Evolutionary conservation across 2,888 invertebrate genomes (phyloP).

Genomic region (Drosophila recens): DNA sequence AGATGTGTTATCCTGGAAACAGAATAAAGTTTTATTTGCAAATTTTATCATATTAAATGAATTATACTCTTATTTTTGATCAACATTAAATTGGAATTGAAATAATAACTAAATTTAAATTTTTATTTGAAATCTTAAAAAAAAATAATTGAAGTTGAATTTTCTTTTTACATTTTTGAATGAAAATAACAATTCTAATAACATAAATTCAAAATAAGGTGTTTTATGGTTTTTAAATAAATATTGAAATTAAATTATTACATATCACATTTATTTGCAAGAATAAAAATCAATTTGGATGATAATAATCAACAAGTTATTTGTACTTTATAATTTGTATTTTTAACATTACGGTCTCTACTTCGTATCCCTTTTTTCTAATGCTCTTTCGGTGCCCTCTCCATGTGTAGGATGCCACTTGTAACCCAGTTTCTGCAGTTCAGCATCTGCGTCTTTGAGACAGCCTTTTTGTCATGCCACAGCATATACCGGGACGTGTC

Average conservation of each 20-base stretch:
- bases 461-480: conserved; percentile 22
- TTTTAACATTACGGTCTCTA: neutral
- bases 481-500: conserved; percentile 46
- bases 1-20: neutral
- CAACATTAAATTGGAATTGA: neutral
- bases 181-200: no score
- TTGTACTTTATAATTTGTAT: neutral
- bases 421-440: conserved; percentile 3
- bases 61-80: neutral
- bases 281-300: neutral
- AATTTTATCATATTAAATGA: neutral
- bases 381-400: neutral
- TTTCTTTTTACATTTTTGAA: no score
- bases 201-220: no score
- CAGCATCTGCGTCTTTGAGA: neutral
- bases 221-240: no score
- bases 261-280: neutral
- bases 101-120: no score
- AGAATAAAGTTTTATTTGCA: neutral
- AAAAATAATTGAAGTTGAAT: no score
- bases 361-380: neutral
- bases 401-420: neutral
- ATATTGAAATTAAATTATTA: no score
- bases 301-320: neutral
- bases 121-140: no score